Evolutionary conservation across 2,797 vertebrate species (phyloP).

Genomic region (Emys orbicularis): DNA sequence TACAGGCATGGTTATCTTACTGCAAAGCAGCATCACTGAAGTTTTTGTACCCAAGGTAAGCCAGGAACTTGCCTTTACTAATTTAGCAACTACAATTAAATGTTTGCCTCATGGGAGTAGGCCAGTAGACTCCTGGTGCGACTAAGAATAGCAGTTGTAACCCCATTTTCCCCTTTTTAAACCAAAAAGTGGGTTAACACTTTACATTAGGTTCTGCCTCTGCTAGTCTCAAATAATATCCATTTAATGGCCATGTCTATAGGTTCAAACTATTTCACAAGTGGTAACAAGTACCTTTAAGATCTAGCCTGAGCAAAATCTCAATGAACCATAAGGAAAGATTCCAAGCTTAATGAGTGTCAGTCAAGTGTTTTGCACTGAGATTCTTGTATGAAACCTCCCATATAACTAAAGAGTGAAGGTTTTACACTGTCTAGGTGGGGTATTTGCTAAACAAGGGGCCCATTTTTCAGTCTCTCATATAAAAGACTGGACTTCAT

Average conservation of each 20-base stretch:
- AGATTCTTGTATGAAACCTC: not conserved
- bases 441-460: not conserved
- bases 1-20: not conserved
- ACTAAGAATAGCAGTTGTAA: no score
- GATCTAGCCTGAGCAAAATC: not conserved
- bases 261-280: not conserved
- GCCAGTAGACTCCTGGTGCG: not conserved
- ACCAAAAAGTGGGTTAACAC: not conserved
- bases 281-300: not conserved
- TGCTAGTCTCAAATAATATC: not conserved
- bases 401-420: not conserved
- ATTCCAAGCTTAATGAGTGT: not conserved
- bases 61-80: not conserved
- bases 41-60: not conserved
- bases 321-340: not conserved
- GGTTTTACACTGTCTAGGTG: not conserved
- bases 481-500: not conserved
- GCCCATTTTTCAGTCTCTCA: not conserved
- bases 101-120: not conserved
- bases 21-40: not conserved
- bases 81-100: not conserved
- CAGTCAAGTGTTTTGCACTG: not conserved
- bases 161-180: not conserved
- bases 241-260: not conserved
- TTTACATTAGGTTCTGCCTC: not conserved